Conservation (phyloP, 2,113 vertebrate genomes). For the Sceloporus tristichus region DNA sequence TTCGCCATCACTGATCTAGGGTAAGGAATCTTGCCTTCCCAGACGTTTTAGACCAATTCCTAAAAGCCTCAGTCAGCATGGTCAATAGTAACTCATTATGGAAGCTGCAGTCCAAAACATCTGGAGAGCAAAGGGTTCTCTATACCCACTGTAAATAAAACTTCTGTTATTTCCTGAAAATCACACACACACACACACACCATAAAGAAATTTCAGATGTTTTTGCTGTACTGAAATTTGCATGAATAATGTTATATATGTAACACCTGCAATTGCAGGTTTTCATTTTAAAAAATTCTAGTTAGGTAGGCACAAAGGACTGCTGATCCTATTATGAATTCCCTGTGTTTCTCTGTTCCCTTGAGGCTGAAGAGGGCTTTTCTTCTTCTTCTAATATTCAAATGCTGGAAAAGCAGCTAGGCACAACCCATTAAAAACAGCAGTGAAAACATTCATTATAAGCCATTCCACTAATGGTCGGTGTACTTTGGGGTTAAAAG, state of each 20-base stretch:
- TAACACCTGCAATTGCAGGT: background rate
- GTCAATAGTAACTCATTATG: no score
- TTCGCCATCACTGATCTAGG: background rate
- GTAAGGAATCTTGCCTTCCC: background rate
- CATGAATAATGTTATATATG: background rate
- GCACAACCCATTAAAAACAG: conserved; percentile 40
- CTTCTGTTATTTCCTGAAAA: background rate
- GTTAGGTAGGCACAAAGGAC: background rate
- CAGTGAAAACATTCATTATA: conserved; percentile 28
- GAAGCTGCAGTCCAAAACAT: no score
- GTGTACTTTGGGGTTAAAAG: conserved; percentile 47
- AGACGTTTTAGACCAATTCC: no score
- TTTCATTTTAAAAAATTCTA: background rate
- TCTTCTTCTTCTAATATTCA: conserved; percentile 19
- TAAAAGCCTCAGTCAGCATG: no score
- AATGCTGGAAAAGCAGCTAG: conserved; percentile 27
- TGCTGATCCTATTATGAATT: background rate
- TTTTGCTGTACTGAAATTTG: background rate
- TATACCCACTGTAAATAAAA: no score
- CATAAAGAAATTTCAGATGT: background rate
- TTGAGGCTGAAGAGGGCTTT: background rate
- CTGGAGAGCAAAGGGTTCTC: no score
- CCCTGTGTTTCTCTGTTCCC: background rate
- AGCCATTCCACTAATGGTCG: conserved; percentile 36
- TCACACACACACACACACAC: background rate